phyloP scores from a whole-genome alignment of 2,113 vertebrate genomes.

The Calypte anna region DNA sequence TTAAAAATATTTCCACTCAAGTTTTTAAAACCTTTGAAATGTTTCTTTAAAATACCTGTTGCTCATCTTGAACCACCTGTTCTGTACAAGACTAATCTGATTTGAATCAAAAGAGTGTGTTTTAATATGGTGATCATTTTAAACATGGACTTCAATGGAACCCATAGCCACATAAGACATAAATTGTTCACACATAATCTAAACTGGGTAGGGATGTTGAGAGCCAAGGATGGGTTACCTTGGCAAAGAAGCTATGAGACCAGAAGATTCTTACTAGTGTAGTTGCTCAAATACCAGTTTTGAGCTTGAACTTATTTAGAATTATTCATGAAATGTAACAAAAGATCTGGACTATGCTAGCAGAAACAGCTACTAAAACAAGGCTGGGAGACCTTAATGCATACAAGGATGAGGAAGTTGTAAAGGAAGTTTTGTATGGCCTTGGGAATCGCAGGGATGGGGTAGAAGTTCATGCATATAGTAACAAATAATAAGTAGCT shows the following conservation, averaged over 20 bases:
- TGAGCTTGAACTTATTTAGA: not conserved
- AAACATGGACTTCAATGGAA: not conserved
- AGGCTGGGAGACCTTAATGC: not conserved
- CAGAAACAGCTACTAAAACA: not conserved
- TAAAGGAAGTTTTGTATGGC: not conserved
- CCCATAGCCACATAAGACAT: not conserved
- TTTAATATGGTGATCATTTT: not conserved
- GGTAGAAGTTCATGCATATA: not conserved
- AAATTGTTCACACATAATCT: fast-evolving
- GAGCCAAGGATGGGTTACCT: not conserved
- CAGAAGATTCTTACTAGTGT: not conserved
- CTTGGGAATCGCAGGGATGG: not conserved
- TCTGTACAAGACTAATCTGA: not conserved
- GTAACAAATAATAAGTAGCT: not conserved
- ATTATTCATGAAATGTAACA: not conserved
- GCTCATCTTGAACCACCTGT: constrained; percentile 8
- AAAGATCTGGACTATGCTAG: not conserved
- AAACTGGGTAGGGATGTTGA: not conserved
- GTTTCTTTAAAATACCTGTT: not conserved
- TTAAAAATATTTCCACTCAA: constrained; percentile 8
- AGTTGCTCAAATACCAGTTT: not conserved
- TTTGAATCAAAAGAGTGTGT: not conserved
- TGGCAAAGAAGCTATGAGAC: not conserved
- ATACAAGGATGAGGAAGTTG: not conserved
- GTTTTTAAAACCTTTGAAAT: constrained; percentile 6